A percentile compares a stretch with the other conserved stretches of the same genome.
Evolutionary conservation across 2,113 vertebrate species (phyloP).

Genomic region (Pantherophis guttatus): DNA sequence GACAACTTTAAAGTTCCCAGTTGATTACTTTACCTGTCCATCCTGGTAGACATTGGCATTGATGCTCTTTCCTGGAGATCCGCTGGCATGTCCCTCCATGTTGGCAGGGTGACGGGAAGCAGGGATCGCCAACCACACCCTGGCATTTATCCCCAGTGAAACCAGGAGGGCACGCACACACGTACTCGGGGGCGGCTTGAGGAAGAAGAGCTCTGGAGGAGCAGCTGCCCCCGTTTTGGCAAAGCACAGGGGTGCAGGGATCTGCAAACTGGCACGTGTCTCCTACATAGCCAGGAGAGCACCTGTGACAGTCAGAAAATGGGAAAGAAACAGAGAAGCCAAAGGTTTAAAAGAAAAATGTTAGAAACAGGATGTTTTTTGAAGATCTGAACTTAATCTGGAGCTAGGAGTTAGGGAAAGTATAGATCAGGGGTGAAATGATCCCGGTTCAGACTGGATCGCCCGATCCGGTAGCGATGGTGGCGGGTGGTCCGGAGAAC

Average conservation of each 20-base stretch:
- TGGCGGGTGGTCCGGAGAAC: no score
- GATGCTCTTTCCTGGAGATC: slow-evolving; percentile 39
- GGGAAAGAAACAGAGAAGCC: neutral
- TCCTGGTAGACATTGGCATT: slow-evolving; percentile 57
- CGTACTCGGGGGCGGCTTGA: neutral
- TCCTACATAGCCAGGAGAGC: slow-evolving; percentile 56
- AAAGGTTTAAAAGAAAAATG: neutral
- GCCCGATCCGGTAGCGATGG: no score
- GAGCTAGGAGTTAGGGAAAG: neutral
- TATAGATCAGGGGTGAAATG: neutral
- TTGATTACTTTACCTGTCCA: slow-evolving; percentile 58
- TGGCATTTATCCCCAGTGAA: slow-evolving; percentile 56
- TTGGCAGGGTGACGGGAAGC: slow-evolving; percentile 52
- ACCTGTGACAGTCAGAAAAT: slow-evolving; percentile 39
- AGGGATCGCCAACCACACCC: slow-evolving; percentile 34
- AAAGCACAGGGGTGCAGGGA: slow-evolving; percentile 53
- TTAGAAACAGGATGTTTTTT: no score
- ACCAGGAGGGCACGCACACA: slow-evolving; percentile 51
- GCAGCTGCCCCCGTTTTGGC: slow-evolving; percentile 63
- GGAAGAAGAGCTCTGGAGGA: neutral
- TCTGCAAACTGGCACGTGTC: slow-evolving; percentile 57
- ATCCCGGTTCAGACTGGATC: no score
- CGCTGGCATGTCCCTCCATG: slow-evolving; percentile 52
- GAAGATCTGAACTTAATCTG: neutral
- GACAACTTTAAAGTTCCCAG: neutral